These are phyloP conservation scores for Athripsodes cinereus DNA, from an alignment of 2,888 invertebrate species.

Conservation along the genomic window DNA sequence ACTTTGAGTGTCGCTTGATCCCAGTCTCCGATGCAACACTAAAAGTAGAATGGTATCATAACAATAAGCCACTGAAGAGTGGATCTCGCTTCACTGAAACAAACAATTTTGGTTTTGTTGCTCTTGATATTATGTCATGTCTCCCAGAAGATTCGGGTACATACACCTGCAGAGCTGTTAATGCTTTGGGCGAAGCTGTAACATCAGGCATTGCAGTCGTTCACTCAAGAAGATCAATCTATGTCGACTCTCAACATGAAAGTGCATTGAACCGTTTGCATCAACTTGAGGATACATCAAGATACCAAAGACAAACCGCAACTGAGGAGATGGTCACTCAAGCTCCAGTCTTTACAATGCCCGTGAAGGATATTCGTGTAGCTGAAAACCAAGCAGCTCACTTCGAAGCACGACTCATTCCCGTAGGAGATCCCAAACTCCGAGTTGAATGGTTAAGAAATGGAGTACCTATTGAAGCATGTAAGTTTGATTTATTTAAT, in stretches of 20 bases:
- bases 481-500: slow-evolving; percentile 45
- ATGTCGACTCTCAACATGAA: slow-evolving; percentile 83
- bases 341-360: slow-evolving; percentile 89
- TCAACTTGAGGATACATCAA: slow-evolving; percentile 74
- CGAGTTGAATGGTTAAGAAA: slow-evolving; percentile 91
- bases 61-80: slow-evolving; percentile 82
- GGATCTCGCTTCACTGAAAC: slow-evolving; percentile 94
- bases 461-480: slow-evolving; percentile 85
- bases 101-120: slow-evolving; percentile 96
- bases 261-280: slow-evolving; percentile 74
- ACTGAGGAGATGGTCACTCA: slow-evolving; percentile 78
- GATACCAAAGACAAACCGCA: slow-evolving; percentile 64
- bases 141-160: slow-evolving; percentile 95
- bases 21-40: slow-evolving; percentile 90
- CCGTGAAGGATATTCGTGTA: slow-evolving; percentile 77
- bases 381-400: slow-evolving; percentile 90
- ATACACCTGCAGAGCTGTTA: slow-evolving; percentile 90
- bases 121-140: slow-evolving; percentile 91
- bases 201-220: slow-evolving; percentile 83
- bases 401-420: slow-evolving; percentile 89
- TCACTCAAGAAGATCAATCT: slow-evolving; percentile 79
- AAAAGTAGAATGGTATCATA: slow-evolving; percentile 95
- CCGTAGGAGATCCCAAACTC: slow-evolving; percentile 89
- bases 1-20: slow-evolving; percentile 89
- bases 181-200: slow-evolving; percentile 87